Evolutionary conservation across 2,797 vertebrate genomes (phyloP).

Genomic region (Gastrophryne carolinensis): DNA sequence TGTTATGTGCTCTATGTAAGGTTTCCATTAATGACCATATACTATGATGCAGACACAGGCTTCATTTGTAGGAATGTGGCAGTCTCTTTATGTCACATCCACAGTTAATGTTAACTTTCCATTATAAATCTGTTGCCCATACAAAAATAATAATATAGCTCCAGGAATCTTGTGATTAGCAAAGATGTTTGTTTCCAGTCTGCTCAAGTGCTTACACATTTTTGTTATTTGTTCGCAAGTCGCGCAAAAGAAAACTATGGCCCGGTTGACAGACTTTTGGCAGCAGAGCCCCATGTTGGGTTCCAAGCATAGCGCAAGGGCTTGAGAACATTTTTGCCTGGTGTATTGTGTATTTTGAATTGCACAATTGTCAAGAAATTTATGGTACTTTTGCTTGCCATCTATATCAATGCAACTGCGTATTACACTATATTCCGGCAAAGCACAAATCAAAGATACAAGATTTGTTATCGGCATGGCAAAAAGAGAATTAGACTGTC

Average conservation of each 20-base stretch:
- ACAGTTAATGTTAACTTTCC: not conserved
- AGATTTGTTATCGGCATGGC: no score
- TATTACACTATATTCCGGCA: not conserved
- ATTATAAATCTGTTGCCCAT: not conserved
- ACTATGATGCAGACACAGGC: not conserved
- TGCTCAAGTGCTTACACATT: constrained; percentile 13
- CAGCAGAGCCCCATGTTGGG: constrained; percentile 1
- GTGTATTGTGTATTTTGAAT: constrained; percentile 32
- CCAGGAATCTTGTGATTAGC: not conserved
- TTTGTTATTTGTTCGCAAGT: constrained; percentile 35
- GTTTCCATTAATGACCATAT: constrained; percentile 10
- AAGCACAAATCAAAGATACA: no score
- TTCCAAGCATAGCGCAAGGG: constrained; percentile 38
- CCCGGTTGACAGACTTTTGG: constrained; percentile 39
- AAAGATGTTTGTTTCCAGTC: constrained; percentile 16
- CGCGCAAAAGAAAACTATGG: constrained; percentile 25
- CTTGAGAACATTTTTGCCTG: constrained; percentile 48
- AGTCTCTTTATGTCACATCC: not conserved
- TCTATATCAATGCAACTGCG: constrained; percentile 2
- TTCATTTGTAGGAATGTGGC: not conserved
- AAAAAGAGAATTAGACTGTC: no score
- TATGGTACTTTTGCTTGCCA: constrained; percentile 4
- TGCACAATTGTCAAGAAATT: constrained; percentile 19
- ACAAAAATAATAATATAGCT: not conserved
- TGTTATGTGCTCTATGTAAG: constrained; percentile 55